A percentile compares a stretch with the other conserved stretches of the same genome.
phyloP scores from a whole-genome alignment of 2,888 invertebrate species.

The Lasioglossum villosulum region DNA sequence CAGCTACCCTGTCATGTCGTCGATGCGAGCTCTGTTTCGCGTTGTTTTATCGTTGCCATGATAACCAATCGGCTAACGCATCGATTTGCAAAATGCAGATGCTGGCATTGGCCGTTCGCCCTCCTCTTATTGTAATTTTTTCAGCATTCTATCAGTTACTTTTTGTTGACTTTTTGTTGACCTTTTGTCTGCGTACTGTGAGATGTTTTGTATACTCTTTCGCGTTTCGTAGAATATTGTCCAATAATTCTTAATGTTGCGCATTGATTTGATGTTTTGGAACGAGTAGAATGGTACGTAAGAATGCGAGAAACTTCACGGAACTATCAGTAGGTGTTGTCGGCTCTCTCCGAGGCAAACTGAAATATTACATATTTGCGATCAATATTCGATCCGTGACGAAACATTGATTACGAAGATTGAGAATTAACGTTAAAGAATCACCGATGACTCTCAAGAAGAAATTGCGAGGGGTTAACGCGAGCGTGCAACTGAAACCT shows the following conservation, averaged over 20 bases:
- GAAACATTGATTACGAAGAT: neutral
- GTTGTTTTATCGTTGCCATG: neutral
- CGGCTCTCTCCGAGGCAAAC: neutral
- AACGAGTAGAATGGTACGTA: no score
- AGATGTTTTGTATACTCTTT: neutral
- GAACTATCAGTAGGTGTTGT: neutral
- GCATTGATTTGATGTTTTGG: no score
- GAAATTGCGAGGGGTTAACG: neutral
- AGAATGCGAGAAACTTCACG: neutral
- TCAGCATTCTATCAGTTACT: neutral
- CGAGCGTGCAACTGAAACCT: neutral
- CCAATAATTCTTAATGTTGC: no score
- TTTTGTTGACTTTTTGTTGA: no score
- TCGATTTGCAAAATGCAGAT: neutral
- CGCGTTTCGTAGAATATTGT: no score
- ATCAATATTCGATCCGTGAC: neutral
- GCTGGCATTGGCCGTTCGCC: neutral
- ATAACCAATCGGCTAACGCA: neutral
- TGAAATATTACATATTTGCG: neutral
- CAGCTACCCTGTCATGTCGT: neutral
- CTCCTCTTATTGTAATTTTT: neutral
- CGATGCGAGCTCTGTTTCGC: neutral
- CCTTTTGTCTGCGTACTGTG: neutral
- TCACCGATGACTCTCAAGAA: neutral
- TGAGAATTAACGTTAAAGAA: neutral